Percentiles rank a stretch among this genome's conserved stretches.
Evolutionary conservation across 64 coral and sea anemone species (phyloP).

Genomic region (Cladopsammia gracilis): DNA sequence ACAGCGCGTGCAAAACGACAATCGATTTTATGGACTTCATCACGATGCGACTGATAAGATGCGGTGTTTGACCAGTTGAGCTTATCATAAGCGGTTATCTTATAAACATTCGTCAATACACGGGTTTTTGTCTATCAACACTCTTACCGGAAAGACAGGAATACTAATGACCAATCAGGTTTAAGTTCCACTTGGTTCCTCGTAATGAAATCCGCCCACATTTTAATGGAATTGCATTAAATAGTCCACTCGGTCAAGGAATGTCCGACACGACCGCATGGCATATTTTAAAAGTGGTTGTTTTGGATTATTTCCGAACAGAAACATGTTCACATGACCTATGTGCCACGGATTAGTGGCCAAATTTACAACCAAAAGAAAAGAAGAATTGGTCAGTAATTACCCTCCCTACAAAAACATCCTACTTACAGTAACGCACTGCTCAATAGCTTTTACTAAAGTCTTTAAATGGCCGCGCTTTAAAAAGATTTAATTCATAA

Average conservation of each 20-base stretch:
- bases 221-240: not conserved
- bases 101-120: not conserved
- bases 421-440: no score
- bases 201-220: conserved; percentile 4
- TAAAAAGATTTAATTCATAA: no score
- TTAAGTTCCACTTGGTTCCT: conserved; percentile 31
- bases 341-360: no score
- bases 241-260: not conserved
- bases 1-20: conserved; percentile 12
- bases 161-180: conserved; percentile 7
- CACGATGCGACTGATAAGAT: not conserved
- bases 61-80: conserved; percentile 4
- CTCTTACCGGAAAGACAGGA: conserved; percentile 7
- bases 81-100: conserved; percentile 2
- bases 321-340: no score
- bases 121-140: conserved; percentile 42
- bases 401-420: no score
- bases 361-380: no score
- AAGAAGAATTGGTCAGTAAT: no score
- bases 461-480: no score
- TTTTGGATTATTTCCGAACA: not conserved
- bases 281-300: not conserved
- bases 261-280: not conserved
- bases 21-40: conserved; percentile 29
- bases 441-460: no score